Conservation (phyloP, 2,888 invertebrate genomes). For the Chymomyza amoena region DNA sequence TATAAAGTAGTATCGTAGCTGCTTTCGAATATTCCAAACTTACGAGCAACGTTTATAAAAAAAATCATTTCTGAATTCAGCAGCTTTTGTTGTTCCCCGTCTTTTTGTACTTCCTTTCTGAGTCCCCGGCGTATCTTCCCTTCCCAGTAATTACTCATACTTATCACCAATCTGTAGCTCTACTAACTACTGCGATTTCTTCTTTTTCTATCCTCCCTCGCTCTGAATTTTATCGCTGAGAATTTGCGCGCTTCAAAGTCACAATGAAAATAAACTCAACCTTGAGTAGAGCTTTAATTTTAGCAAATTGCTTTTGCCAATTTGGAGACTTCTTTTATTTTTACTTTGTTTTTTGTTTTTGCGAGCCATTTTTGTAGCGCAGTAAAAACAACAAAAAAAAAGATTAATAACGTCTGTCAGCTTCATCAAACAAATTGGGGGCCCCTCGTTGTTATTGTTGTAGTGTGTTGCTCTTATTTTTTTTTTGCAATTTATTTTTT, state of each 20-base stretch:
- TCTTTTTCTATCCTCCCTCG: not conserved
- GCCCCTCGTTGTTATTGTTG: not conserved
- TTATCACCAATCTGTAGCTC: not conserved
- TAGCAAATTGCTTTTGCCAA: slow-evolving; percentile 52
- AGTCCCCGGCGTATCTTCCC: not conserved
- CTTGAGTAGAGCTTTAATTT: slow-evolving; percentile 56
- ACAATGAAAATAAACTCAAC: slow-evolving; percentile 28
- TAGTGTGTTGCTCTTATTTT: not conserved
- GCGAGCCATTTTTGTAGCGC: slow-evolving; percentile 13
- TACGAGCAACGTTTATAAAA: too few relatives aligned
- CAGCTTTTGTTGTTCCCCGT: not conserved
- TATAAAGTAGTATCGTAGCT: too few relatives aligned
- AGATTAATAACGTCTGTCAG: not conserved
- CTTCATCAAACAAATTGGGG: not conserved
- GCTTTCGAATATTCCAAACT: too few relatives aligned
- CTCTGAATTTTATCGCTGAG: not conserved
- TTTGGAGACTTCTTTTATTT: slow-evolving; percentile 23
- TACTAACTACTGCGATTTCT: not conserved
- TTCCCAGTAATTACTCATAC: not conserved
- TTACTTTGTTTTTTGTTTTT: slow-evolving; percentile 13
- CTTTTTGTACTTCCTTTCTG: not conserved
- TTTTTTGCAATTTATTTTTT: not conserved
- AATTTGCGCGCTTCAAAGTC: slow-evolving; percentile 16
- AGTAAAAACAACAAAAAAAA: not conserved
- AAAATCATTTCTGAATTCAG: not conserved